Evolutionary conservation across 2,888 invertebrate genomes (phyloP).

Genomic region (Matsumyia berberina): DNA sequence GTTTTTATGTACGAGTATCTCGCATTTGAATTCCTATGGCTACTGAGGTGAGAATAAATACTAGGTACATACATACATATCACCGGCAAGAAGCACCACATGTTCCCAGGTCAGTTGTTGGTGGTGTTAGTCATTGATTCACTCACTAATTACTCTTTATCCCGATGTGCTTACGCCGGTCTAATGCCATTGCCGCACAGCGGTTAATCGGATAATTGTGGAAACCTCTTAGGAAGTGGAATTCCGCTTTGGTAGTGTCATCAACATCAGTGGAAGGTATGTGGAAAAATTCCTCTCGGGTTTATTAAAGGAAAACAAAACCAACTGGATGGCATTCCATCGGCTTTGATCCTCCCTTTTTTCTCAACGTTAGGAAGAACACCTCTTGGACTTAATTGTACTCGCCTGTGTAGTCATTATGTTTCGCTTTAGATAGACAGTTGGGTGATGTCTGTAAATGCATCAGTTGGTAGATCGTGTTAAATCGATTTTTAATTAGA

Average conservation of each 20-base stretch:
- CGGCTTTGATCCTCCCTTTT: slow-evolving; percentile 48
- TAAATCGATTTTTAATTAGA: slow-evolving; percentile 55
- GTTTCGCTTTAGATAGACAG: slow-evolving; percentile 14
- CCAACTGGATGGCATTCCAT: slow-evolving; percentile 40
- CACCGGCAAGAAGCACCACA: slow-evolving; percentile 65
- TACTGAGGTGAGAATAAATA: slow-evolving; percentile 69
- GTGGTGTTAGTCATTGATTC: slow-evolving; percentile 61
- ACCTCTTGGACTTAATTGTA: slow-evolving; percentile 38
- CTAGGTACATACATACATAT: slow-evolving; percentile 42
- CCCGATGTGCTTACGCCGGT: slow-evolving; percentile 77
- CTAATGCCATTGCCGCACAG: slow-evolving; percentile 70
- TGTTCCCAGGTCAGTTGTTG: slow-evolving; percentile 54
- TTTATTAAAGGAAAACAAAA: slow-evolving; percentile 41
- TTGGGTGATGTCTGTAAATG: neutral
- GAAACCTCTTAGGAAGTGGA: slow-evolving; percentile 81
- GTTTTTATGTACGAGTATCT: slow-evolving; percentile 3
- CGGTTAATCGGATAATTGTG: slow-evolving; percentile 81
- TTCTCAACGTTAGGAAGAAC: slow-evolving; percentile 7
- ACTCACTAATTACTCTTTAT: slow-evolving; percentile 80
- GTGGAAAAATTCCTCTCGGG: slow-evolving; percentile 46
- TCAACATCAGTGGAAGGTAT: slow-evolving; percentile 41
- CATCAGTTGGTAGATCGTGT: slow-evolving; percentile 36
- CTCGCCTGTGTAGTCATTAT: slow-evolving; percentile 10
- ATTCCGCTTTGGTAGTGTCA: slow-evolving; percentile 64
- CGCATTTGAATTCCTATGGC: slow-evolving; percentile 53